Base-by-base conservation (phyloP, 2,113 vertebrate genomes). In the Ascaphus truei region DNA sequence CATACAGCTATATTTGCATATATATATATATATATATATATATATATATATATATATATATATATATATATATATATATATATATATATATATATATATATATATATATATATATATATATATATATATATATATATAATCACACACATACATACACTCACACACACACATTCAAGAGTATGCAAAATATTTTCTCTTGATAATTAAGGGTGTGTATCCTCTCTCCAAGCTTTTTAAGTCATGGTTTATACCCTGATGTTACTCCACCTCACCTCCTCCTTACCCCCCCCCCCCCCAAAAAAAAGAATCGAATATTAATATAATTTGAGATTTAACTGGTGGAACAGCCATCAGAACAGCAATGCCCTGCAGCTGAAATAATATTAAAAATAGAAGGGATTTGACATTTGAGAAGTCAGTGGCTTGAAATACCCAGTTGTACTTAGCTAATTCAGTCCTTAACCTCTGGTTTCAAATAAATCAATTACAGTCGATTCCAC, bases 361-460 rank as follows among this genome's bases (percentile, higher is more conserved):
- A 89, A 91, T 93, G 90, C 90, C 92, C 91, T 58, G 89, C 87
- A 94, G 92, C 91, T 84, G 91, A 90, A 93, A 89, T 88, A 85
- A 91, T 93, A 92, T 92, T 90, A 89, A 88, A 91, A 92, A 91
- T 90, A 90, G 88, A 92, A 86, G 78, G 80, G 81, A 86, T 83
- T 81, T 92, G 91, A 94, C 90, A 96, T 94, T 90, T 92, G 89
- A 93, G 91, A 91, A 95, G 92, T 90, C 90, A 89, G 89, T 93
- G 89, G 91, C 92, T 91, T 91, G 92, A 89, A 95, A 95, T 93
- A 94, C 90, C 91, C 92, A 88, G 90, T 90, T 92, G 90, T 95
- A 92, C 93, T 92, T 91, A 89, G 82, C 86, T 96, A 93, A 95
- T 95, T 96, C 90, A 93, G 92, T 93, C 92, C 93, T 92, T 92